These are phyloP conservation scores for Meles meles DNA, from an alignment of 2,113 vertebrate species.

Conservation along the genomic window DNA sequence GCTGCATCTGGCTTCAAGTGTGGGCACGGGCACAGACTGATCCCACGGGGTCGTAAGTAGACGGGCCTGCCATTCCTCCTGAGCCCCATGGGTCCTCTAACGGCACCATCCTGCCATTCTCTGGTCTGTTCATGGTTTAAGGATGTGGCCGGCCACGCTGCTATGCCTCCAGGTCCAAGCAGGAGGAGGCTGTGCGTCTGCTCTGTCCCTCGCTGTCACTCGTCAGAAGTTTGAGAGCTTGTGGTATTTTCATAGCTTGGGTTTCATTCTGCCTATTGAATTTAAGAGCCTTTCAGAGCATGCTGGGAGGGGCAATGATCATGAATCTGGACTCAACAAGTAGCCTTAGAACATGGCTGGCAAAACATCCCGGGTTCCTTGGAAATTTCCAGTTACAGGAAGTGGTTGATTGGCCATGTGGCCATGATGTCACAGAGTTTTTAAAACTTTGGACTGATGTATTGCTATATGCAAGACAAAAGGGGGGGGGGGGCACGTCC, in stretches of 20 bases:
- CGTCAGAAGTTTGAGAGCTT: neutral
- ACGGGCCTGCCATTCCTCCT: constrained; percentile 78
- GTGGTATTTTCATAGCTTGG: neutral
- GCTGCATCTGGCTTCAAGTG: constrained; percentile 21
- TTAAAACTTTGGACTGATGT: rapidly evolving
- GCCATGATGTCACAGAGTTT: too few relatives aligned
- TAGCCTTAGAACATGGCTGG: neutral
- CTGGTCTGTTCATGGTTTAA: constrained; percentile 75
- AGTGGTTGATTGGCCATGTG: rapidly evolving
- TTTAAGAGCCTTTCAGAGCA: constrained; percentile 11
- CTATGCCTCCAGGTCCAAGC: neutral
- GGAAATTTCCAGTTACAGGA: neutral
- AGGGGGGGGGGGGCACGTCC: rapidly evolving
- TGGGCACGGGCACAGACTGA: constrained; percentile 63
- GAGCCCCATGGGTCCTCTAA: constrained; percentile 73
- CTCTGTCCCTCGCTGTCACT: neutral
- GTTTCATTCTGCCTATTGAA: neutral
- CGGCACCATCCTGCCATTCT: constrained; percentile 51
- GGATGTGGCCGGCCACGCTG: constrained; percentile 43
- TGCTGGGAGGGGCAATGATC: neutral
- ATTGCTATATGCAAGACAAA: rapidly evolving
- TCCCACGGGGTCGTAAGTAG: constrained; percentile 77
- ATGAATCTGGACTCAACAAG: neutral
- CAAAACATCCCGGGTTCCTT: neutral
- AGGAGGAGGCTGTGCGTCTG: neutral